Evolutionary conservation across 2,113 vertebrate genomes (phyloP), one percentile per base, ranked within the genome.

Genomic region (Corythornis vintsioides): DNA sequence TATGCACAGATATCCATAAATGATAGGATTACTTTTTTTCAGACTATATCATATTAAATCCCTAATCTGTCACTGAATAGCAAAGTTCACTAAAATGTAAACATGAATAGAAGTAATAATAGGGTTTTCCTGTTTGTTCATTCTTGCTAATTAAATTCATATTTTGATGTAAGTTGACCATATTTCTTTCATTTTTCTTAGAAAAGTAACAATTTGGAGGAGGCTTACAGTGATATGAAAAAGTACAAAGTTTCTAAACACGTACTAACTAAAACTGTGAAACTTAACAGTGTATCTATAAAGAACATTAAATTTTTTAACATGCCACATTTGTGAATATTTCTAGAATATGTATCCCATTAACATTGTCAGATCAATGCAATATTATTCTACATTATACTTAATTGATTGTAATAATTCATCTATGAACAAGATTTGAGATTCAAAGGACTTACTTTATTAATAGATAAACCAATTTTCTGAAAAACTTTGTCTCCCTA

Each of bases 241-340:
- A 74, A 6, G 15, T 26, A 25, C 38, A 43, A 26, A 77, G 8
- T 63, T 83, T 71, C 48, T 78, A 45, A 77, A 71, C 15, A 42
- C 14, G 0, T 33, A 14, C 50, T 73, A 25, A 82, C 56, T 75
- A 82, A 82, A 92, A 55, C 6, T 31, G 3, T 18, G 17, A 48
- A 85, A 57, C 15, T 67, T 71, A 64, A 77, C 16, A 57, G 4
- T n/a, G 4, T 18, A 48, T 24, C 24, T 25, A 14, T 42, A 33
- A 66, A 31, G 24, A 74, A 45, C 2, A 19, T 20, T 31, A 43
- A 1, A 9, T 10, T 67, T 90, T 91, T 52, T 50, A 50, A 66
- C 13, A 29, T 3, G 20, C 48, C 26, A 50, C 0, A 0, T 1
- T 0, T 3, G 2, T 29, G 13, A 71, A 63, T 42, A 31, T 12